phyloP scores from a whole-genome alignment of 2,113 vertebrate species.

The Bombycilla garrulus region DNA sequence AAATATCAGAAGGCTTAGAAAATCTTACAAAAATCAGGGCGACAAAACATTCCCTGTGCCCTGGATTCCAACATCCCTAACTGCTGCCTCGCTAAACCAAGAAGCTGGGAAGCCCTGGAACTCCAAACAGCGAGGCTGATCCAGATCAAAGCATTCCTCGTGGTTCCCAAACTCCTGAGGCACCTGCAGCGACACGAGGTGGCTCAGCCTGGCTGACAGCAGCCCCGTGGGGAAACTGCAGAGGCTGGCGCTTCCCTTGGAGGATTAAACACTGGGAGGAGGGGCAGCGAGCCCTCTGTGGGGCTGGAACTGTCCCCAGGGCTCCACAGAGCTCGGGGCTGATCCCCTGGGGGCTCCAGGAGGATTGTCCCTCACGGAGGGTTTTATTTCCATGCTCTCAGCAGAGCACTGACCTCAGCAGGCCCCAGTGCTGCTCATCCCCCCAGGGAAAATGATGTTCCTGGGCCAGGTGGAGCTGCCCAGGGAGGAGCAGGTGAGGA shows the following conservation, averaged over 20 bases:
- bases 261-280: background rate
- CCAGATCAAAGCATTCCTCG: background rate
- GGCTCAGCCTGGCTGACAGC: fast-evolving
- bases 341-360: background rate
- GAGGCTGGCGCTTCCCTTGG: background rate
- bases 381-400: background rate
- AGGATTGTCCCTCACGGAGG: background rate
- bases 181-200: background rate
- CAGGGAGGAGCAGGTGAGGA: background rate
- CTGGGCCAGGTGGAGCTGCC: background rate
- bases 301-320: background rate
- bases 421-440: fast-evolving
- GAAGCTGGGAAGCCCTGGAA: background rate
- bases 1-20: too few relatives aligned
- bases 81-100: background rate
- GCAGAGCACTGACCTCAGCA: fast-evolving
- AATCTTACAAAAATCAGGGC: too few relatives aligned
- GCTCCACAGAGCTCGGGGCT: background rate
- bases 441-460: fast-evolving
- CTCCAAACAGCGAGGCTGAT: fast-evolving
- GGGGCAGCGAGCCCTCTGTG: background rate
- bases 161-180: background rate
- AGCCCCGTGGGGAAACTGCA: too few relatives aligned
- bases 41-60: too few relatives aligned
- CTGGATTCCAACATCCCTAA: too few relatives aligned